These are phyloP conservation scores for Sebastes wilsoni DNA, from an alignment of 2,797 vertebrate species.

Conservation along the genomic window DNA sequence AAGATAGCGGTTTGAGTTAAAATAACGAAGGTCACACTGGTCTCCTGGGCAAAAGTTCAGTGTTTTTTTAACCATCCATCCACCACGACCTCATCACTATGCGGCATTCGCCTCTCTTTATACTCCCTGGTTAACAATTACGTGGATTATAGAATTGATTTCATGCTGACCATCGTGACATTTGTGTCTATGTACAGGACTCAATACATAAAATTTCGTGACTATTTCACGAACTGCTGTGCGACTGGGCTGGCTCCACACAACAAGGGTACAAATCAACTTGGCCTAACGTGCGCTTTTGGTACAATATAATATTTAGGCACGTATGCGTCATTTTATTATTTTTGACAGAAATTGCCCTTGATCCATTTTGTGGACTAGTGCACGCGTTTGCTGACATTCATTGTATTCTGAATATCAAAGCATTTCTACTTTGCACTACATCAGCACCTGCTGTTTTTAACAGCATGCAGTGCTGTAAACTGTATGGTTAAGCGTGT, in stretches of 20 bases:
- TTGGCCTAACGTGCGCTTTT: background rate
- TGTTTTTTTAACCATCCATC: too few relatives aligned
- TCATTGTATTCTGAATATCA: background rate
- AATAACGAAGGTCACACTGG: too few relatives aligned
- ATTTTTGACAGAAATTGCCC: background rate
- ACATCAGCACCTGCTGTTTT: slow-evolving; percentile 17
- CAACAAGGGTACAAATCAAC: background rate
- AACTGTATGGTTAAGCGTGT: slow-evolving; percentile 33
- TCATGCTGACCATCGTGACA: too few relatives aligned
- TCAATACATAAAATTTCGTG: too few relatives aligned
- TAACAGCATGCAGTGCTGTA: slow-evolving; percentile 7
- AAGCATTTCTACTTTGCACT: background rate
- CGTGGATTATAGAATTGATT: too few relatives aligned
- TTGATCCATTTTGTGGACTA: background rate
- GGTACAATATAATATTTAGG: background rate
- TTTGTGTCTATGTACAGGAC: too few relatives aligned
- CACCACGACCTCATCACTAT: too few relatives aligned
- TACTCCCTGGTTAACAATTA: too few relatives aligned
- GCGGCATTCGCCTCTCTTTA: too few relatives aligned
- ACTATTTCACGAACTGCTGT: too few relatives aligned
- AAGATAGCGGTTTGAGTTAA: too few relatives aligned
- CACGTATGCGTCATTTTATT: background rate
- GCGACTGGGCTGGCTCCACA: background rate
- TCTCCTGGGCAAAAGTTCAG: too few relatives aligned
- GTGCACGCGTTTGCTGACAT: background rate